phyloP scores from a whole-genome alignment of 2,113 vertebrate species.

The Clarias magur region DNA sequence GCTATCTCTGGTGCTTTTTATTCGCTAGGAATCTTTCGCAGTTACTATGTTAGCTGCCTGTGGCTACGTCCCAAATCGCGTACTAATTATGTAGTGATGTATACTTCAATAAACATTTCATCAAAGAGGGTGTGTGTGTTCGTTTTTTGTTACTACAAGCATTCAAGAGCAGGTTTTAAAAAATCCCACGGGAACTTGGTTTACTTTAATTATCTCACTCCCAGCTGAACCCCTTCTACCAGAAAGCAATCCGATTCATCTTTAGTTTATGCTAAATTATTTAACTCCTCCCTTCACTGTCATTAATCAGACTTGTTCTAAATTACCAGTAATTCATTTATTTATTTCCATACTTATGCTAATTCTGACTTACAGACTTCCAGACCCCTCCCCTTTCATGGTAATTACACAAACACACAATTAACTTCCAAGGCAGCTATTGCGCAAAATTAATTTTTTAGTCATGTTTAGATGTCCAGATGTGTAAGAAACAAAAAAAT shows the following conservation, averaged over 20 bases:
- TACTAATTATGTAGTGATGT: background rate
- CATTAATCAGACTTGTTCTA: background rate
- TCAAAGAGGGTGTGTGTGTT: background rate
- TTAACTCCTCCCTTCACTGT: background rate
- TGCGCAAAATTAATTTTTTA: no score
- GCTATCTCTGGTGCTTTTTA: background rate
- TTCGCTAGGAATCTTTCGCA: background rate
- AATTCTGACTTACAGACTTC: background rate
- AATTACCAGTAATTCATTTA: background rate
- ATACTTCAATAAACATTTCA: background rate
- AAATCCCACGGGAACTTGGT: background rate
- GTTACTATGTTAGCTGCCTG: background rate
- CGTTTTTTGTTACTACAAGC: background rate
- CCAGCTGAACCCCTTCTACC: background rate
- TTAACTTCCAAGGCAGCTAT: background rate
- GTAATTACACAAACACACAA: background rate
- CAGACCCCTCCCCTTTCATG: background rate
- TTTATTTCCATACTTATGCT: background rate
- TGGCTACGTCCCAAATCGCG: background rate
- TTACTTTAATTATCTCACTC: background rate
- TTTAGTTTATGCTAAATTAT: background rate
- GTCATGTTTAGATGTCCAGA: no score
- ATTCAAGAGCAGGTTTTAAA: background rate
- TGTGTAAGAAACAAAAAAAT: no score
- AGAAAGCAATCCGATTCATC: background rate